These are phyloP conservation scores for Enteromius thamalakanensis DNA, from an alignment of 2,797 vertebrate genomes.

Conservation along the genomic window DNA sequence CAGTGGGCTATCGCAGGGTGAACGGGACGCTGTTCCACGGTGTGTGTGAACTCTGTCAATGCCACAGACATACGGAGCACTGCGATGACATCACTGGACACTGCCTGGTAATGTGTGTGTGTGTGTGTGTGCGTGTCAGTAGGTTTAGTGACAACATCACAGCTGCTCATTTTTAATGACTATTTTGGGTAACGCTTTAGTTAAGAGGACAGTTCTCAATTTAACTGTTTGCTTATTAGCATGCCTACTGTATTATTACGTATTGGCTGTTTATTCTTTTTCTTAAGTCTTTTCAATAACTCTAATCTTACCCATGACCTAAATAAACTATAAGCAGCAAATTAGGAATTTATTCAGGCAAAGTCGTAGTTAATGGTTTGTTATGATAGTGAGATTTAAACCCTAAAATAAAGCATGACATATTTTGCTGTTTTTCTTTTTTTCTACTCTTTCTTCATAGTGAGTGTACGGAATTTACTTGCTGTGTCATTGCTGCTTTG, in stretches of 20 bases:
- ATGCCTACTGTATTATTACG: not conserved
- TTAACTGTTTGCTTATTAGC: not conserved
- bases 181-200: no score
- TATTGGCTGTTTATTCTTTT: no score
- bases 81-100: slow-evolving; percentile 87
- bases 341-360: not conserved
- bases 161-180: not conserved
- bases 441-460: not conserved
- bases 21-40: slow-evolving; percentile 85
- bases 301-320: no score
- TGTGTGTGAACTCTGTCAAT: slow-evolving; percentile 85
- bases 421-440: not conserved
- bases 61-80: slow-evolving; percentile 81
- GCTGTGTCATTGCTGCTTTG: not conserved
- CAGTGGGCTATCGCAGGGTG: slow-evolving; percentile 82
- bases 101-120: slow-evolving; percentile 83
- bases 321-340: not conserved
- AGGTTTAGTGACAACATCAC: not conserved
- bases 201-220: no score
- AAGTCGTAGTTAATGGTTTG: no score
- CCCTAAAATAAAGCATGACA: not conserved
- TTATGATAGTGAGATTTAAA: no score
- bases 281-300: no score
- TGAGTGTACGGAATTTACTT: not conserved
- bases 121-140: no score